These are phyloP conservation scores for Siphonodentalium dalli DNA, from an alignment of 2,888 invertebrate species.

Conservation along the genomic window DNA sequence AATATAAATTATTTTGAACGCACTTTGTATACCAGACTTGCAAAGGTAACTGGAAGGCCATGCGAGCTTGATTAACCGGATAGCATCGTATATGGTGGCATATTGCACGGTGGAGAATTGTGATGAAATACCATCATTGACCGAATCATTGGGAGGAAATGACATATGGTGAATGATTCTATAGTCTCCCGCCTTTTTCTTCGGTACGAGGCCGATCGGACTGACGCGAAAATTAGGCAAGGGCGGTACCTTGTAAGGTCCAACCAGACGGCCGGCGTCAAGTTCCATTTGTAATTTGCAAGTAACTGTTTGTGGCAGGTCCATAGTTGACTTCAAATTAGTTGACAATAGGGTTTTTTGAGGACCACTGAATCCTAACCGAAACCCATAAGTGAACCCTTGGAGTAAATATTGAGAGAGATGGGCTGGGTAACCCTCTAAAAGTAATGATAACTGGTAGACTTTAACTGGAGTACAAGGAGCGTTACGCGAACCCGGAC, in stretches of 20 bases:
- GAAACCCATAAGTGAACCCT: no score
- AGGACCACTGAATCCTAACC: no score
- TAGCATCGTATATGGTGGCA: constrained; percentile 4
- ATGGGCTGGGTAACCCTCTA: no score
- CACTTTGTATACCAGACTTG: constrained; percentile 1
- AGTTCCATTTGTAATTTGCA: constrained; percentile 6
- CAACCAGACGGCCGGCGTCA: neutral
- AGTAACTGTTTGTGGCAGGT: no score
- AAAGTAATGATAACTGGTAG: no score
- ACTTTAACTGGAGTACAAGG: no score
- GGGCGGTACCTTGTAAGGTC: neutral
- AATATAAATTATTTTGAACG: constrained; percentile 1
- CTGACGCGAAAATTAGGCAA: neutral
- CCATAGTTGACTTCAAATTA: no score
- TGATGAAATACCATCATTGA: constrained; percentile 10
- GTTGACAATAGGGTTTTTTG: no score
- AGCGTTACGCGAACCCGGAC: no score
- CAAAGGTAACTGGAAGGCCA: neutral
- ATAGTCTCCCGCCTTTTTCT: neutral
- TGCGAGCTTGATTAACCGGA: neutral
- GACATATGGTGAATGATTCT: constrained; percentile 10
- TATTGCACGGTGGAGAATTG: constrained; percentile 2
- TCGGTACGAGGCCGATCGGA: constrained; percentile 6
- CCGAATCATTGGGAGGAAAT: neutral
- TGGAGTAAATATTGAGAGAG: no score